Evolutionary conservation across 2,888 invertebrate species (phyloP).

Genomic region (Leucophora obtusa): DNA sequence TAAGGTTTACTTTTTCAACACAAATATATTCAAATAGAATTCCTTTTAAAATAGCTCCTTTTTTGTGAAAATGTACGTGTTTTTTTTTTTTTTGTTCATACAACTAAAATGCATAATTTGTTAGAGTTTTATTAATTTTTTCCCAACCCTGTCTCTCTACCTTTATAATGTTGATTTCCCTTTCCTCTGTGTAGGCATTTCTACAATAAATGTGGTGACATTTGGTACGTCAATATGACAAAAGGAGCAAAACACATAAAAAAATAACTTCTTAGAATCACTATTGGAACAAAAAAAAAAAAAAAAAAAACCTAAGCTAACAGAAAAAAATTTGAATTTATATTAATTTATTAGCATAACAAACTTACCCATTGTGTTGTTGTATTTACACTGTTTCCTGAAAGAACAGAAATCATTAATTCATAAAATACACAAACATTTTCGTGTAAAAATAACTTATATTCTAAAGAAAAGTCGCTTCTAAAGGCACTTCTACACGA

Average conservation of each 20-base stretch:
- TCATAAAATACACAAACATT: too few species aligned
- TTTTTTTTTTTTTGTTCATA: constrained; percentile 17
- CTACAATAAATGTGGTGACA: constrained; percentile 61
- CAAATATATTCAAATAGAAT: constrained; percentile 35
- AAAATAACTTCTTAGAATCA: constrained; percentile 40
- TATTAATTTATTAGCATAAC: constrained; percentile 78
- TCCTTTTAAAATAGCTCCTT: constrained; percentile 43
- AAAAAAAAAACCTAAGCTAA: constrained; percentile 51
- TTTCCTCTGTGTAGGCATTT: neutral
- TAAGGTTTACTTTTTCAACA: neutral
- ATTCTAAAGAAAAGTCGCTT: too few species aligned
- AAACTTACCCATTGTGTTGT: constrained; percentile 64
- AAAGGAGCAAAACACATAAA: constrained; percentile 42
- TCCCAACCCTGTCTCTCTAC: constrained; percentile 21
- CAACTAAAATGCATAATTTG: constrained; percentile 45
- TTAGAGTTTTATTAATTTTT: constrained; percentile 53
- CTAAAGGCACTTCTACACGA: too few species aligned
- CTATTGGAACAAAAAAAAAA: constrained; percentile 21
- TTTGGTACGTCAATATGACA: constrained; percentile 62
- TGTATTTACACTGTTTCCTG: neutral
- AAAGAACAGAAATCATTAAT: too few species aligned
- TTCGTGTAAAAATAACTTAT: too few species aligned
- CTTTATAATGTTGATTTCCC: constrained; percentile 5
- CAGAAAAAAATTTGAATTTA: constrained; percentile 75
- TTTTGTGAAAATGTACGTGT: neutral